Evolutionary conservation across 2,888 invertebrate species (phyloP).

Genomic region (Rotaria magnacalcarata): DNA sequence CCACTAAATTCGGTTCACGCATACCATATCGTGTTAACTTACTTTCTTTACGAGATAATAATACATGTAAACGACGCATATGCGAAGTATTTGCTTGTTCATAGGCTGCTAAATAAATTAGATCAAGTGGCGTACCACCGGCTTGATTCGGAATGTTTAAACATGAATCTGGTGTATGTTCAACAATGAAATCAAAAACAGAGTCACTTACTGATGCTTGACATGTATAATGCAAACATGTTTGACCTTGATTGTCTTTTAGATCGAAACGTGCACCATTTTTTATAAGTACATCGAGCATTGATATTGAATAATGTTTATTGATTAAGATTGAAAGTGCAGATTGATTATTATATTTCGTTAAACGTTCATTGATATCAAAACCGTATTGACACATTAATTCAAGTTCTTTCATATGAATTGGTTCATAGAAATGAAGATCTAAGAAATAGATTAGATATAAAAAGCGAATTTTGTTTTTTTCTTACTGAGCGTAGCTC

Average conservation of each 20-base stretch:
- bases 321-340: neutral
- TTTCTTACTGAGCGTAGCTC: neutral
- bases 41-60: conserved; percentile 7
- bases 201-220: neutral
- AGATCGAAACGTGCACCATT: conserved; percentile 29
- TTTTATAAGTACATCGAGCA: neutral
- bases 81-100: neutral
- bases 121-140: conserved; percentile 26
- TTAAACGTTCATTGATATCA: conserved; percentile 3
- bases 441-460: neutral
- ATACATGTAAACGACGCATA: conserved; percentile 31
- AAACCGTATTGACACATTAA: conserved; percentile 15
- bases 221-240: neutral
- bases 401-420: conserved; percentile 13
- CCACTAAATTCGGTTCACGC: neutral
- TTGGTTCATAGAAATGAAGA: conserved; percentile 27
- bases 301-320: neutral
- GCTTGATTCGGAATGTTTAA: conserved; percentile 2
- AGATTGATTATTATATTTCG: conserved; percentile 31
- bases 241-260: conserved; percentile 28
- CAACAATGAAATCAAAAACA: neutral
- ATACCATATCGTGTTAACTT: conserved; percentile 35
- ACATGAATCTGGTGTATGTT: neutral
- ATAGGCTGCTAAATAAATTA: neutral
- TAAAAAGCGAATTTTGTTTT: no score